Evolutionary conservation across 2,113 vertebrate genomes (phyloP).

Genomic region (Tapirus terrestris): DNA sequence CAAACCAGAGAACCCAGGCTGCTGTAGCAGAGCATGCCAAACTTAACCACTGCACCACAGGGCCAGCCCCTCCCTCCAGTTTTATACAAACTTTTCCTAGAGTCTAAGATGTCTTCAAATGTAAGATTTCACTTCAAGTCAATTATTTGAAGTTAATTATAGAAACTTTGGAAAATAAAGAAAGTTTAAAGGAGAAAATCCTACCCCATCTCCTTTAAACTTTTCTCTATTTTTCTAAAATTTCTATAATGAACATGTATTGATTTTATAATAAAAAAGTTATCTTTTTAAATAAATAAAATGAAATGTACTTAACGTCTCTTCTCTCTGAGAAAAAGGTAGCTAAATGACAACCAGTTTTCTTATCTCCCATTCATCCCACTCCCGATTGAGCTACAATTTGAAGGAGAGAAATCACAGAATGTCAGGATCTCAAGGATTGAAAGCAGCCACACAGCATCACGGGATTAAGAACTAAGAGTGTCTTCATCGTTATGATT

Average conservation of each 20-base stretch:
- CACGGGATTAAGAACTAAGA: neutral
- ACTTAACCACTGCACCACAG: too few species aligned
- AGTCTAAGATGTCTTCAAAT: neutral
- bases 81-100: neutral
- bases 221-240: neutral
- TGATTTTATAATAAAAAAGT: neutral
- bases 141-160: neutral
- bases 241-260: neutral
- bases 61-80: neutral
- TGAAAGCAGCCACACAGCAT: neutral
- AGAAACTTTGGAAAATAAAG: neutral
- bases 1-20: too few species aligned
- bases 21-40: too few species aligned
- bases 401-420: neutral
- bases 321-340: neutral
- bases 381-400: neutral
- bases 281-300: neutral
- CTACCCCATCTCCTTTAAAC: neutral
- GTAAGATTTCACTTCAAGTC: neutral
- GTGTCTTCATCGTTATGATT: neutral
- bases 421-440: neutral
- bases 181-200: neutral
- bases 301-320: neutral
- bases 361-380: neutral
- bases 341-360: neutral